Conservation (phyloP, 2,113 vertebrate genomes). For the Antigone vipio region DNA sequence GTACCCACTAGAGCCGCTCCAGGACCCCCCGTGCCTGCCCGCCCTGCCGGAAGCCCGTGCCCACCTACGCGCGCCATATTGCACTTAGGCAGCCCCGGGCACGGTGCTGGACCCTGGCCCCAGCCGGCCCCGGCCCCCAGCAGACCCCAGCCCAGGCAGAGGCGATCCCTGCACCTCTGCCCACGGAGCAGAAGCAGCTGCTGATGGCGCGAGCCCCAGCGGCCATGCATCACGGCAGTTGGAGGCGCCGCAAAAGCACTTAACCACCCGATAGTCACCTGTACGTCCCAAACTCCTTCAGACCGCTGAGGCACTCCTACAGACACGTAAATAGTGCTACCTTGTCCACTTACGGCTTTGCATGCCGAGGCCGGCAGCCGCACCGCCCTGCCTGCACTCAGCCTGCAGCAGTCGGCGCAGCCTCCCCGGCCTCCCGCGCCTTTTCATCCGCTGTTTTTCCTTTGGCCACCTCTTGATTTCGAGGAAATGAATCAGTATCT, state of each 20-base stretch:
- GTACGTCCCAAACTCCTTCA: not conserved
- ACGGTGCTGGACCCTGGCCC: rapidly evolving
- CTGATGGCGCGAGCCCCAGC: not conserved
- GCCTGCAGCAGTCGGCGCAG: not conserved
- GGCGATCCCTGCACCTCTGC: rapidly evolving
- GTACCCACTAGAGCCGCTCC: not conserved
- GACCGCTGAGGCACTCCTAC: not conserved
- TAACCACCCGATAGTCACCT: too few relatives aligned
- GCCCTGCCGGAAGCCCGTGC: not conserved
- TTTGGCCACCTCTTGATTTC: not conserved
- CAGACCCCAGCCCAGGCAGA: not conserved
- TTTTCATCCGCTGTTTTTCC: not conserved
- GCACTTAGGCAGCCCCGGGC: not conserved
- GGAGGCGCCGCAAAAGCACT: not conserved
- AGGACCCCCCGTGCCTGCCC: not conserved
- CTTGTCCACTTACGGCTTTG: not conserved
- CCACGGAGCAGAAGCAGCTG: not conserved
- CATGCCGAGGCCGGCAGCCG: rapidly evolving
- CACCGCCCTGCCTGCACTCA: rapidly evolving
- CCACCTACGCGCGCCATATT: rapidly evolving
- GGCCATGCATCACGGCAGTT: not conserved
- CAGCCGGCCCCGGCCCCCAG: not conserved
- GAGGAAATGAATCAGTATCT: not conserved
- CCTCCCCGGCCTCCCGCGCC: not conserved
- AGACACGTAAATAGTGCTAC: rapidly evolving